phyloP scores from a whole-genome alignment of 2,888 invertebrate species.

The Hanleya hanleyi region DNA sequence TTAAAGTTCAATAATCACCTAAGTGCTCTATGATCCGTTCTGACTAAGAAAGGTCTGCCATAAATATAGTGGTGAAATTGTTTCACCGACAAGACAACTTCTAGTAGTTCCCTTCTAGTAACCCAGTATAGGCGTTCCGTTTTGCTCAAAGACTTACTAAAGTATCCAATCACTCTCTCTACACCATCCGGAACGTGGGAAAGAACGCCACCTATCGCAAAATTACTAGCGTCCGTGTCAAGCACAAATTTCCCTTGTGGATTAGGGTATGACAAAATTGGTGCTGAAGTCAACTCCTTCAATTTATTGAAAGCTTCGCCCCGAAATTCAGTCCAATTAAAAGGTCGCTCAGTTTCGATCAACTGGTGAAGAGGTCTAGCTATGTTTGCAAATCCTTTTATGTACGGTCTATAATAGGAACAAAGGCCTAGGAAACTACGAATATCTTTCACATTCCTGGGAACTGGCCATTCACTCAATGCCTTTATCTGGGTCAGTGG shows the following conservation, averaged over 20 bases:
- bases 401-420: conserved; percentile 25
- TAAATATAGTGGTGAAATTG: conserved; percentile 36
- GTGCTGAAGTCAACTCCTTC: background rate
- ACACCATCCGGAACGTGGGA: conserved; percentile 27
- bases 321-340: conserved; percentile 22
- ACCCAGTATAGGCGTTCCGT: conserved; percentile 30
- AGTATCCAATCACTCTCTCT: conserved; percentile 27
- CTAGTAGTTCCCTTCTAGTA: conserved; percentile 33
- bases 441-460: conserved; percentile 20
- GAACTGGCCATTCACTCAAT: conserved; percentile 20
- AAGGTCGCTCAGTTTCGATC: conserved; percentile 16
- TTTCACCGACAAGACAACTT: conserved; percentile 24
- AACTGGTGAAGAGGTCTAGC: conserved; percentile 27
- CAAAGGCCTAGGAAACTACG: conserved; percentile 28
- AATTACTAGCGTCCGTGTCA: conserved; percentile 32
- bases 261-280: conserved; percentile 21
- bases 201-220: conserved; percentile 27
- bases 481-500: conserved; percentile 21
- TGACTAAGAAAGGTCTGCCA: conserved; percentile 19
- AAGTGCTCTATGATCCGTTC: conserved; percentile 38
- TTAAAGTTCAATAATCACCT: conserved; percentile 30
- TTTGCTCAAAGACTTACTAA: conserved; percentile 25
- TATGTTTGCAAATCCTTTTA: conserved; percentile 24
- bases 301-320: conserved; percentile 14
- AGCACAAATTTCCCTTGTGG: conserved; percentile 19